Conservation (phyloP, 1,140 invertebrate genomes). For the Ceratoteleas bidentatus region DNA sequence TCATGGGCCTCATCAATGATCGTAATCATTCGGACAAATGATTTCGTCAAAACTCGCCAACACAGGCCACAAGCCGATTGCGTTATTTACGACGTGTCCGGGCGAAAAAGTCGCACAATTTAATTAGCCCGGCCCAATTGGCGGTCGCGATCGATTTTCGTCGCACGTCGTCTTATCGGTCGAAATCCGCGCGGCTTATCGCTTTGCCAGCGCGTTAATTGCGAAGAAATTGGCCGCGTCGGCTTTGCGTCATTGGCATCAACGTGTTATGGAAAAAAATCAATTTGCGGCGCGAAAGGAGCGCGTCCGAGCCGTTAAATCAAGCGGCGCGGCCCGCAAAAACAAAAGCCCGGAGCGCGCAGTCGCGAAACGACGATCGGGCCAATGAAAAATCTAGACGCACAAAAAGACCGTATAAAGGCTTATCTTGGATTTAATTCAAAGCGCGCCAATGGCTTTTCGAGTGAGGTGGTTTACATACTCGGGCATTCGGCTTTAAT, state of each 20-base stretch:
- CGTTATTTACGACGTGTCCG: constrained; percentile 60
- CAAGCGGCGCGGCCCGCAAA: constrained; percentile 11
- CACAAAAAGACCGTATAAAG: constrained; percentile 45
- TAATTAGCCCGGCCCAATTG: too few species aligned
- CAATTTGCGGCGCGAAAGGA: constrained; percentile 30
- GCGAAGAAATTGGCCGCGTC: constrained; percentile 59
- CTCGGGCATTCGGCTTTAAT: constrained; percentile 59
- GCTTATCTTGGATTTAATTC: constrained; percentile 63
- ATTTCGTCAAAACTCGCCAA: constrained; percentile 64
- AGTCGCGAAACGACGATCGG: constrained; percentile 27
- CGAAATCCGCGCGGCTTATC: constrained; percentile 60
- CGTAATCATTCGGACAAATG: constrained; percentile 67
- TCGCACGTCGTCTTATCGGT: constrained; percentile 55
- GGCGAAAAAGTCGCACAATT: too few species aligned
- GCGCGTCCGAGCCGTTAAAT: constrained; percentile 54
- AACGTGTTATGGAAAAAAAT: constrained; percentile 45
- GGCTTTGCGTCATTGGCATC: constrained; percentile 32
- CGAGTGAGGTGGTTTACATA: constrained; percentile 58
- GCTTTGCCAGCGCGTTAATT: constrained; percentile 44
- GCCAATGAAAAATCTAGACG: constrained; percentile 50
- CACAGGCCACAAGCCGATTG: constrained; percentile 49
- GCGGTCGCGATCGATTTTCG: constrained; percentile 52
- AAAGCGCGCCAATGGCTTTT: constrained; percentile 64
- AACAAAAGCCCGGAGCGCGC: constrained; percentile 40
- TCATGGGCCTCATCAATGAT: constrained; percentile 62